These are phyloP conservation scores for Athalia rosae DNA, from an alignment of 2,888 invertebrate genomes.

Conservation along the genomic window DNA sequence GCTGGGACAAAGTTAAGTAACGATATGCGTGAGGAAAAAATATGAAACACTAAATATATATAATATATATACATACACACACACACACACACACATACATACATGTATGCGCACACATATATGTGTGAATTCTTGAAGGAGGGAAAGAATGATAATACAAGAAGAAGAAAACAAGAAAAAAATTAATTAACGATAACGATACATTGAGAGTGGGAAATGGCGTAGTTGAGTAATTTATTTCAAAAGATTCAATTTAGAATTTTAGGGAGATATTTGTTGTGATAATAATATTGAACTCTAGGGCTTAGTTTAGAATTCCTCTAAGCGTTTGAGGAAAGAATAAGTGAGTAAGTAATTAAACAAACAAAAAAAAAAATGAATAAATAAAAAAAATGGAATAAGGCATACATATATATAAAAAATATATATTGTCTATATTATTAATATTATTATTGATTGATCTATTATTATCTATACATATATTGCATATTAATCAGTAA, in stretches of 20 bases:
- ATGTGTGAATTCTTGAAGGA: constrained; percentile 12
- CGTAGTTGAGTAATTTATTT: constrained; percentile 59
- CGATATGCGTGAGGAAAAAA: constrained; percentile 19
- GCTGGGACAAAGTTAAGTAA: neutral
- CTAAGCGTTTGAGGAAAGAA: constrained; percentile 58
- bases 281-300: constrained; percentile 71
- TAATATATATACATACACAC: constrained; percentile 19
- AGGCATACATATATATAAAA: constrained; percentile 48
- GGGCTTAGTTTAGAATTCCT: constrained; percentile 64
- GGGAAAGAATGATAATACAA: constrained; percentile 40
- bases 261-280: constrained; percentile 70
- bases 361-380: constrained; percentile 44
- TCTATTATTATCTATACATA: constrained; percentile 45
- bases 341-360: constrained; percentile 46
- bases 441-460: constrained; percentile 46
- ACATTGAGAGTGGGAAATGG: constrained; percentile 49
- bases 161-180: constrained; percentile 47
- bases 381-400: constrained; percentile 48
- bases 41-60: constrained; percentile 32
- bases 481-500: constrained; percentile 47
- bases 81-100: no score
- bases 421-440: constrained; percentile 44
- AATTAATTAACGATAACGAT: constrained; percentile 52
- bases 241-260: constrained; percentile 64
- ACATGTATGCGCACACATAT: no score